These are phyloP conservation scores for Cliona cf. orientalis DNA, from an alignment of 37 sponge, comb jelly and placozoan genomes.

Conservation along the genomic window DNA sequence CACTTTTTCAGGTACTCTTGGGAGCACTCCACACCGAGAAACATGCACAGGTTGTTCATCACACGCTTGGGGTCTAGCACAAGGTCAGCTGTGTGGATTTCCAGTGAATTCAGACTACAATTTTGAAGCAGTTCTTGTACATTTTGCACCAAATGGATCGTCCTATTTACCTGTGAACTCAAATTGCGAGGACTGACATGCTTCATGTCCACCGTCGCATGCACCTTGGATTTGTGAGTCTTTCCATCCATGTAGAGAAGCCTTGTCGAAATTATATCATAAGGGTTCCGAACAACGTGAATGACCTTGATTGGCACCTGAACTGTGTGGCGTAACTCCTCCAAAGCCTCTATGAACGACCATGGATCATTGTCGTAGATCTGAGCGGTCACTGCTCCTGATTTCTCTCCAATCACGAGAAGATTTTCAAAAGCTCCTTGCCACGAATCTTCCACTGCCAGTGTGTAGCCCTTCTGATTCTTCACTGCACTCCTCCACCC, in stretches of 20 bases:
- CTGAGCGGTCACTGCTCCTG: background rate
- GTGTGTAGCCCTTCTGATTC: slow-evolving; percentile 11
- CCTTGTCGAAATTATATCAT: slow-evolving; percentile 21
- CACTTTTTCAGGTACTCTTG: slow-evolving; percentile 19
- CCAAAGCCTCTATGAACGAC: background rate
- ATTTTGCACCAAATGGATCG: background rate
- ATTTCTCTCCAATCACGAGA: slow-evolving; percentile 23
- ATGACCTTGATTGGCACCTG: slow-evolving; percentile 11
- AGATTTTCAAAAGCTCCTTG: background rate
- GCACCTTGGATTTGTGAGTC: background rate
- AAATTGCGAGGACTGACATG: background rate
- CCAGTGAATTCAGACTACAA: slow-evolving; percentile 1
- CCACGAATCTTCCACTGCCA: background rate
- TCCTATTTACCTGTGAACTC: background rate
- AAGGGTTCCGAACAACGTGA: slow-evolving; percentile 25
- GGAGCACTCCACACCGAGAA: slow-evolving; percentile 8
- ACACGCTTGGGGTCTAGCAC: background rate
- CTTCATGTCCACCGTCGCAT: background rate
- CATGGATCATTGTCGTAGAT: background rate
- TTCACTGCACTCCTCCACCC: slow-evolving; percentile 23
- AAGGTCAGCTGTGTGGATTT: slow-evolving; percentile 19
- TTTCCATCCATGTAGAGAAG: background rate
- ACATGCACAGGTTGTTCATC: slow-evolving; percentile 1
- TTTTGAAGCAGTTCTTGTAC: background rate
- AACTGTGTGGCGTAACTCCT: background rate